Conservation (phyloP, 2,888 invertebrate genomes). For the Diarsia brunnea region DNA sequence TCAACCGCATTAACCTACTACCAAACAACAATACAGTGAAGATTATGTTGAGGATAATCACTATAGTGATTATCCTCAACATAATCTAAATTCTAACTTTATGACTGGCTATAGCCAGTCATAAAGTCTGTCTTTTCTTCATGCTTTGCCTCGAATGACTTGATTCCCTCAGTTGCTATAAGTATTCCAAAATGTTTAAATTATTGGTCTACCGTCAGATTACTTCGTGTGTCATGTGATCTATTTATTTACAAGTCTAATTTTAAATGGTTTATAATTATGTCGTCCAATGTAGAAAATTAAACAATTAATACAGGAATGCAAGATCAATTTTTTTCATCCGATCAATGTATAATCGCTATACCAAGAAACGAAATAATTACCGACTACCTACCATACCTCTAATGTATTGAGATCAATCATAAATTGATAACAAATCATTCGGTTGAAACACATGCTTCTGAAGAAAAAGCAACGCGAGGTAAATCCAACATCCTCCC, state of each 20-base stretch:
- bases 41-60: slow-evolving; percentile 10
- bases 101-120: too few species aligned
- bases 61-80: too few species aligned
- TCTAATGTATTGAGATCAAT: not conserved
- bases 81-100: too few species aligned
- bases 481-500: slow-evolving; percentile 24
- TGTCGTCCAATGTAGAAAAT: not conserved
- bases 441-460: not conserved
- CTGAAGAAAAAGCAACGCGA: slow-evolving; percentile 11
- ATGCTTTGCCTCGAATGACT: not conserved
- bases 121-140: not conserved
- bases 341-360: not conserved
- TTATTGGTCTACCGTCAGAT: not conserved
- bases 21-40: not conserved
- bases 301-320: not conserved
- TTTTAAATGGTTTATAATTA: not conserved
- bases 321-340: not conserved
- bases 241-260: not conserved
- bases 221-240: not conserved
- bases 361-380: not conserved
- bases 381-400: not conserved
- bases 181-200: not conserved
- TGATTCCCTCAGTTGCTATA: not conserved
- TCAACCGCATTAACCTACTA: slow-evolving; percentile 6
- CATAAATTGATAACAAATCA: slow-evolving; percentile 19